Percentiles rank a stretch among this genome's conserved stretches.
phyloP scores from a whole-genome alignment of 2,888 invertebrate species.

The Pyrochroa serraticornis region DNA sequence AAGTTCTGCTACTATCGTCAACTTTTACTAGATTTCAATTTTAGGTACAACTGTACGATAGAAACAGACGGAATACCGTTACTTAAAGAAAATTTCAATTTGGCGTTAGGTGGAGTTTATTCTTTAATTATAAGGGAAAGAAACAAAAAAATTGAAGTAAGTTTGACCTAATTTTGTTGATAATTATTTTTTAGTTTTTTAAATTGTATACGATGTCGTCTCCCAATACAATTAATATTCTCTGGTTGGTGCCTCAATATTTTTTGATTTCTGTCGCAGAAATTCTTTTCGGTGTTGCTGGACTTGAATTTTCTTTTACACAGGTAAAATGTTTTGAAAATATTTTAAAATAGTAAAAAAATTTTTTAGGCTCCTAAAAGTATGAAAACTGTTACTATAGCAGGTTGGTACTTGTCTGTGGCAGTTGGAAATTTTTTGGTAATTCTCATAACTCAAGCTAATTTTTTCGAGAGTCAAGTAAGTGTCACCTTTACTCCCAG shows the following conservation, averaged over 20 bases:
- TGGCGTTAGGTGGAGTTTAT: slow-evolving; percentile 63
- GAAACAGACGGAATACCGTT: slow-evolving; percentile 37
- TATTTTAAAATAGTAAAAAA: slow-evolving; percentile 19
- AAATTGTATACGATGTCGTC: slow-evolving; percentile 67
- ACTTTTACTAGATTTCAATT: slow-evolving; percentile 14
- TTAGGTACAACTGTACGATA: slow-evolving; percentile 49
- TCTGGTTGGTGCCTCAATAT: slow-evolving; percentile 82
- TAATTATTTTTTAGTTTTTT: slow-evolving; percentile 53
- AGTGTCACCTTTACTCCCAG: slow-evolving; percentile 30
- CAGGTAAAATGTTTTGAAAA: slow-evolving; percentile 61
- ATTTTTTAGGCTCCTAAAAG: slow-evolving; percentile 72
- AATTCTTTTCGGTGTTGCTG: slow-evolving; percentile 83
- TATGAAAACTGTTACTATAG: slow-evolving; percentile 85
- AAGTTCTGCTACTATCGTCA: slow-evolving; percentile 34
- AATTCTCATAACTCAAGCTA: slow-evolving; percentile 72
- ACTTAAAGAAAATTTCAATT: slow-evolving; percentile 42
- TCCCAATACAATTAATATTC: slow-evolving; percentile 70
- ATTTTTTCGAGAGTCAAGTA: slow-evolving; percentile 70
- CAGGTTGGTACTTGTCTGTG: slow-evolving; percentile 83
- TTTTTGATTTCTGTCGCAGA: slow-evolving; percentile 80
- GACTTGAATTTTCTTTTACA: slow-evolving; percentile 82
- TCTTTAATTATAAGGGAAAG: slow-evolving; percentile 60
- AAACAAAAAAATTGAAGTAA: slow-evolving; percentile 54
- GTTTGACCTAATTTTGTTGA: slow-evolving; percentile 31
- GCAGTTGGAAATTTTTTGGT: slow-evolving; percentile 83